A percentile compares a stretch with the other conserved stretches of the same genome.
phyloP scores from a whole-genome alignment of 2,797 vertebrate species.

The Cercopithecus neglectus region DNA sequence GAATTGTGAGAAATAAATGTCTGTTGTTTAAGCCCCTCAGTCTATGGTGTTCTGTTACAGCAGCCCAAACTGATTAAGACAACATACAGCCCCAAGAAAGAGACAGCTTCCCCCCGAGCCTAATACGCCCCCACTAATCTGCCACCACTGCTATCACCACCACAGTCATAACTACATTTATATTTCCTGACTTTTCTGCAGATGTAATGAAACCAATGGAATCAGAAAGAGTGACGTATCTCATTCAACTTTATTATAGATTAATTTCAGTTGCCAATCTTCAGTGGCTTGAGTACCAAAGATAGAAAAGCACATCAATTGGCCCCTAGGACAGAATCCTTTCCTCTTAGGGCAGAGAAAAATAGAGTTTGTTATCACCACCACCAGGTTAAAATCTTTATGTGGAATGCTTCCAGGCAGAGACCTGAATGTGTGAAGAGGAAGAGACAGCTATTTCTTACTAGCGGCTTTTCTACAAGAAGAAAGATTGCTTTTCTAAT shows the following conservation, averaged over 20 bases:
- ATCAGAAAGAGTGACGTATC: slow-evolving; percentile 11
- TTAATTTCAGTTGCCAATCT: slow-evolving; percentile 40
- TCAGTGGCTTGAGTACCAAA: slow-evolving; percentile 6
- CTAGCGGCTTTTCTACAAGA: background rate
- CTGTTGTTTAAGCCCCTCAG: background rate
- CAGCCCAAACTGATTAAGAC: background rate
- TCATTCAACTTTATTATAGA: background rate
- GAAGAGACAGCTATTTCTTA: background rate
- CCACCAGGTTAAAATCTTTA: background rate
- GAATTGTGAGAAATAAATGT: background rate
- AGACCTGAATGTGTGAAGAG: background rate
- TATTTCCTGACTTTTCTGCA: background rate
- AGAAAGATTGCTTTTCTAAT: background rate
- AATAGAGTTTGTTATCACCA: background rate
- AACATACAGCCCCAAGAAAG: background rate
- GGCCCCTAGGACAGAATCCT: background rate
- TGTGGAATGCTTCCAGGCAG: background rate
- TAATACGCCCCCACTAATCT: background rate
- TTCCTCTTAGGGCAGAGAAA: background rate
- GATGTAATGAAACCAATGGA: background rate
- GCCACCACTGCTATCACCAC: background rate
- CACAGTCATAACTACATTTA: background rate
- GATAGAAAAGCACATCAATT: background rate
- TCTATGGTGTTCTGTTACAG: background rate
- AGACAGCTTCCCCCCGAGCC: background rate